Evolutionary conservation across 2,888 invertebrate species (phyloP), one percentile per base, ranked within the genome.

Genomic region (Stegana nigrithorax): DNA sequence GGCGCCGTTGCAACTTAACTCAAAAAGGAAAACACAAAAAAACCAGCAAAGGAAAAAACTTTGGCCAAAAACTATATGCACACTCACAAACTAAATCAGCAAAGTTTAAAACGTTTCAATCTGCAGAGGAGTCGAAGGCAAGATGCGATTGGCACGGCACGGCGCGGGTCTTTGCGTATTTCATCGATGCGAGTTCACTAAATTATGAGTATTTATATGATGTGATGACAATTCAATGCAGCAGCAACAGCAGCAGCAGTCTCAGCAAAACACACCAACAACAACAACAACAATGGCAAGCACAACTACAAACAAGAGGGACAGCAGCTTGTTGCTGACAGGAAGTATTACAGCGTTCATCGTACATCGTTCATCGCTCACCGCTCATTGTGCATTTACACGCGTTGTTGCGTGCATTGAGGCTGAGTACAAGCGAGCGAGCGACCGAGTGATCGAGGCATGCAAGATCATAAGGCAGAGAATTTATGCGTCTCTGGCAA

Each of bases 191-290:
- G 23, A 44, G 62, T 59, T 64, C 71, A 75, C 77, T 76, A 77
- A 77, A 77, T 78, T 76, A 78, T 78, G 75, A 73, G 73, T 77
- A 75, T 72, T 70, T 71, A 67, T 65, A 73, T 68, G n/a, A n/a
- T n/a, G 68, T 73, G 73, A 73, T 77, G 76, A 76, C 79, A 76
- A 79, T 77, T 76, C 76, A 78, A 76, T 76, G 72, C 71, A 65
- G 62, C 27, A 27, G 17, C 3, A 12, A 12, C 10, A 23, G n/a
- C n/a, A 51, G 17, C 14, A 29, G 19, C 4, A 36, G 53, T 12
- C n/a, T n/a, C n/a, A n/a, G n/a, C n/a, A n/a, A n/a, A n/a, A n/a
- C n/a, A n/a, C n/a, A n/a, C n/a, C n/a, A n/a, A n/a, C n/a, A n/a
- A n/a, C n/a, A n/a, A n/a, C n/a, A n/a, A n/a, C n/a, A n/a, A n/a